Base-by-base conservation (phyloP, 2,888 invertebrate species). In the Phoenoteleia sp. region DNA sequence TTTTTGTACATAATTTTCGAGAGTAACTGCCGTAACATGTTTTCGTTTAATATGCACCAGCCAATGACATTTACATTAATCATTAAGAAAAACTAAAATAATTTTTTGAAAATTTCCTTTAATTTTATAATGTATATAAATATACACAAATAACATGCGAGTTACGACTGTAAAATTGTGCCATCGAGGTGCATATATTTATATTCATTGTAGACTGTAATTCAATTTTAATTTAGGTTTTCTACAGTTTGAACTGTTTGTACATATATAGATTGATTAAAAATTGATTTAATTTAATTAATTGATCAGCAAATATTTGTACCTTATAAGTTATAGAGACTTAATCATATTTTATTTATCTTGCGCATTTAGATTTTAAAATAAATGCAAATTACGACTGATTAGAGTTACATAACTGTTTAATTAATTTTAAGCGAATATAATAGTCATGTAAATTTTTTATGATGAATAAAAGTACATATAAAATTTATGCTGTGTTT, bases 321-420 rank as follows among this genome's bases (percentile, higher is more conserved):
- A n/a, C n/a, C n/a, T n/a, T n/a, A n/a, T n/a, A n/a, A n/a, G n/a
- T n/a, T n/a, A n/a, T n/a, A n/a, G n/a, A n/a, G n/a, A n/a, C n/a
- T n/a, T n/a, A n/a, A n/a, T n/a, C n/a, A n/a, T n/a, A n/a, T n/a
- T n/a, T n/a, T n/a, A n/a, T n/a, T n/a, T n/a, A n/a, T n/a, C n/a
- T n/a, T n/a, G n/a, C n/a, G n/a, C n/a, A n/a, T n/a, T 27, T 25
- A n/a, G 3, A 15, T 11, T 60, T 23, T 11, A 17, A 25, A 42
- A 11, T 3, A 25, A 42, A 42, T 42, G 80, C 62, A 76, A 67
- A 64, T 72, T 60, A 79, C 49, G 81, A 79, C 58, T 69, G 74
- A 71, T 77, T 64, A 67, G 75, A 56, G 42, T 23, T 42, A 60
- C 39, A 60, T 9, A 15, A 47, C 11, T 21, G 47, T 47, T 42